Base-by-base conservation (phyloP, 2,888 invertebrate species). In the Brachyptera risi region DNA sequence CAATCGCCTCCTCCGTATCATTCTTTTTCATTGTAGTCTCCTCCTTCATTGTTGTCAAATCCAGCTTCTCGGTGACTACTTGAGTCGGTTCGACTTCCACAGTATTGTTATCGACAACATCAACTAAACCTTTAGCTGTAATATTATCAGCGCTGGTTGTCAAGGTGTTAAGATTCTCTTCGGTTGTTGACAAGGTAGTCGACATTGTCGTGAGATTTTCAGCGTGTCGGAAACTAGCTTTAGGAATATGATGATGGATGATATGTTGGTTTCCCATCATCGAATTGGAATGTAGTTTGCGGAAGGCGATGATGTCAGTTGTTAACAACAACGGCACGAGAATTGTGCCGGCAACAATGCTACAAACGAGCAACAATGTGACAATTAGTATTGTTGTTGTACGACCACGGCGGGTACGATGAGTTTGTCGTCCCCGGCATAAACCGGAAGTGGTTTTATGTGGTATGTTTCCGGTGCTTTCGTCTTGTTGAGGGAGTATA, bases 401-500 rank as follows among this genome's bases (percentile, higher is more conserved):
- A 47, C 70, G 67, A 26, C 68, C 67, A 24, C 67, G 56, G 26
- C 68, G 59, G 44, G 61, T 58, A 15, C 65, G 65, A n/a, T n/a
- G n/a, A n/a, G n/a, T n/a, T 44, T 59, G 63, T 42, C 60, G 65
- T 21, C 58, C 67, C 24, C 54, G 42, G 37, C 47, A 47, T n/a
- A 49, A 58, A 21, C 65, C 63, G 5, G 63, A 56, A 7, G 58
- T 23, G 21, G 44, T 40, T 11, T 59, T 15, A 19, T 37, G 44
- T 7, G 51, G 44, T 17, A 26, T 51, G 15, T 56, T 51, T 15
- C 37, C 54, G 3, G 54, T 37, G 38, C 38, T 27, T 40, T 84
- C 84, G 73, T 86, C 87, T 61, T 85, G 85, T 73, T 86, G 86
- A 62, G 86, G 86, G 66, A 87, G 78, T 69, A 87, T 87, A 68